phyloP scores from a whole-genome alignment of 1,140 invertebrate genomes.

The Pogonus chalceus region DNA sequence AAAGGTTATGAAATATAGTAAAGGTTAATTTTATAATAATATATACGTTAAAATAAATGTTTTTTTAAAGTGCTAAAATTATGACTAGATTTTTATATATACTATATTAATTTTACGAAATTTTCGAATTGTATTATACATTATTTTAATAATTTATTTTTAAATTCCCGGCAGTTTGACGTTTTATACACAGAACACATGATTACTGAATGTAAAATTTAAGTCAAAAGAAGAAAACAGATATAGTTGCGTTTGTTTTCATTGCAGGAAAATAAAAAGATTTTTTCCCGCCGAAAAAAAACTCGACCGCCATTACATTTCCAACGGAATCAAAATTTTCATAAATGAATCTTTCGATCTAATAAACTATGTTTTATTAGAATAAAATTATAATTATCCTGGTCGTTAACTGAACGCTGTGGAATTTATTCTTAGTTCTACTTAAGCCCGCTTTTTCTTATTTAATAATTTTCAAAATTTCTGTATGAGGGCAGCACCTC shows the following conservation, averaged over 20 bases:
- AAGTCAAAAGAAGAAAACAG: background rate
- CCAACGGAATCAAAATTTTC: no score
- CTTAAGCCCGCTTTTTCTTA: no score
- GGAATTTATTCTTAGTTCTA: no score
- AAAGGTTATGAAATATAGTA: slow-evolving; percentile 10
- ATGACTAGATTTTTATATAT: background rate
- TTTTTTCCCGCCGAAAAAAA: no score
- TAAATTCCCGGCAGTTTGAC: background rate
- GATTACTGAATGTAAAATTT: background rate
- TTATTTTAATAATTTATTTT: background rate
- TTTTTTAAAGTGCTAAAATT: background rate
- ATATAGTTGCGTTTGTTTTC: background rate
- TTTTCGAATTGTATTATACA: background rate
- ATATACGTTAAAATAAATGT: background rate
- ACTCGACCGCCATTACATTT: no score
- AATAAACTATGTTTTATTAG: no score
- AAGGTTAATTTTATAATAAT: background rate
- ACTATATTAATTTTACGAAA: background rate
- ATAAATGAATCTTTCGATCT: no score
- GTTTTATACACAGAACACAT: background rate
- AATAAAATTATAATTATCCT: no score
- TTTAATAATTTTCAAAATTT: no score
- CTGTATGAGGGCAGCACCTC: no score
- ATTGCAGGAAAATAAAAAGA: no score
- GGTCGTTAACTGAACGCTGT: no score